Evolutionary conservation across 2,888 invertebrate species (phyloP).

Genomic region (Drymonia ruficornis): DNA sequence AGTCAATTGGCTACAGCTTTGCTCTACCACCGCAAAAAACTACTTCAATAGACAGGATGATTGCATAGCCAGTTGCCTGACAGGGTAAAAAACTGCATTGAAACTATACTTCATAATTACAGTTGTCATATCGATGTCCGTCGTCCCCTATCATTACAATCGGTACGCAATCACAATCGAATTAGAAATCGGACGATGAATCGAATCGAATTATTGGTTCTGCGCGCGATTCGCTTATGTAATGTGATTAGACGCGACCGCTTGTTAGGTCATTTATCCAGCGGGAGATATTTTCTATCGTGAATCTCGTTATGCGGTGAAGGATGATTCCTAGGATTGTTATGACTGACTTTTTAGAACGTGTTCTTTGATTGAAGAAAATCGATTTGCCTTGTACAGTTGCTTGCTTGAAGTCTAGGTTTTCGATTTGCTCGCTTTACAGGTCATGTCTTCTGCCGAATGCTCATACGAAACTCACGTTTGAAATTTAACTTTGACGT

Average conservation of each 20-base stretch:
- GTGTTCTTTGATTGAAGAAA: too few species aligned
- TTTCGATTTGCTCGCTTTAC: too few species aligned
- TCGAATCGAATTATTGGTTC: constrained; percentile 57
- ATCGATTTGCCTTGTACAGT: too few species aligned
- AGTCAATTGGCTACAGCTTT: too few species aligned
- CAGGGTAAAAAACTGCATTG: neutral
- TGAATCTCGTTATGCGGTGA: neutral
- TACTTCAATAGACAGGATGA: neutral
- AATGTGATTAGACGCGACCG: constrained; percentile 44
- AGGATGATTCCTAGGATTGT: neutral
- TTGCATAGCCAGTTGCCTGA: neutral
- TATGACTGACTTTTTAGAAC: neutral
- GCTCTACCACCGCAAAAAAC: too few species aligned
- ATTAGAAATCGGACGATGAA: constrained; percentile 67
- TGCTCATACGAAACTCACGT: too few species aligned
- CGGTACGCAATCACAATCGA: constrained; percentile 61
- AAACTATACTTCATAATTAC: neutral
- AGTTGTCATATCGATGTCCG: constrained; percentile 31
- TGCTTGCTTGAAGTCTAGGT: too few species aligned
- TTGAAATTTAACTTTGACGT: too few species aligned
- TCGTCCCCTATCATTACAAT: constrained; percentile 55
- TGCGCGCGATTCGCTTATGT: constrained; percentile 54
- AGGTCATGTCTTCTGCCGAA: too few species aligned
- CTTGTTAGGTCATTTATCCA: constrained; percentile 11
- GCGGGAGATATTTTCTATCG: neutral